These are phyloP conservation scores for Salvelinus fontinalis DNA, from an alignment of 2,113 vertebrate species.

Conservation along the genomic window DNA sequence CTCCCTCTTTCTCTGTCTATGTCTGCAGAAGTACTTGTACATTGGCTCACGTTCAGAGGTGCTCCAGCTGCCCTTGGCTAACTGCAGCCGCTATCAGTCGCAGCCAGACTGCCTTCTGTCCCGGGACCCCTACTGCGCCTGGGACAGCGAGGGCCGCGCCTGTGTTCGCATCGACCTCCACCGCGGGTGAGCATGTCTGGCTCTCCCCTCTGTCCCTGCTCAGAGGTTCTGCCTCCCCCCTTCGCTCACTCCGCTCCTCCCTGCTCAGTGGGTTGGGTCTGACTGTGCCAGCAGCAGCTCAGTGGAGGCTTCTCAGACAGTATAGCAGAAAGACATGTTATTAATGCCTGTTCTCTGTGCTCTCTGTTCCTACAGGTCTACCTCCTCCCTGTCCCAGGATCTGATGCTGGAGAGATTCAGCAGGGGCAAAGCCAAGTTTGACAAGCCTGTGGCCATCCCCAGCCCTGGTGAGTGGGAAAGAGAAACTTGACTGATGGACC, in stretches of 20 bases:
- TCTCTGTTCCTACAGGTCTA: constrained; percentile 60
- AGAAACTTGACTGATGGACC: constrained; percentile 35
- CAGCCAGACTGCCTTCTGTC: constrained; percentile 91
- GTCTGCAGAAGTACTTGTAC: constrained; percentile 86
- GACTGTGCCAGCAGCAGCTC: neutral
- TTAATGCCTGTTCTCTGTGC: neutral
- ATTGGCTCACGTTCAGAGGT: constrained; percentile 88
- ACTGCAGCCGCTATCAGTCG: constrained; percentile 88
- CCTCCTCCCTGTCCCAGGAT: constrained; percentile 77
- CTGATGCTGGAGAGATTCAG: constrained; percentile 77
- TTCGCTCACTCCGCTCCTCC: neutral
- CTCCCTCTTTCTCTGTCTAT: constrained; percentile 1
- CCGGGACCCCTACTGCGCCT: constrained; percentile 93
- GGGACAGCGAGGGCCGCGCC: constrained; percentile 84
- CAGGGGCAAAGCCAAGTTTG: constrained; percentile 73
- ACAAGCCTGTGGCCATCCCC: constrained; percentile 75
- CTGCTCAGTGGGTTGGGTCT: neutral
- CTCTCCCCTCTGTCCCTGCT: neutral
- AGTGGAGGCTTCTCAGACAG: no score
- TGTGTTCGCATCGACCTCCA: constrained; percentile 81
- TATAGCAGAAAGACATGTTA: neutral
- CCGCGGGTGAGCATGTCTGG: constrained; percentile 72
- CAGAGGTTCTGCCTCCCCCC: neutral
- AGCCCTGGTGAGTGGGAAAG: constrained; percentile 72
- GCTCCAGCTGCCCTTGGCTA: constrained; percentile 87